Evolutionary conservation across 2,888 invertebrate genomes (phyloP).

Genomic region (Oxycera nigricornis): DNA sequence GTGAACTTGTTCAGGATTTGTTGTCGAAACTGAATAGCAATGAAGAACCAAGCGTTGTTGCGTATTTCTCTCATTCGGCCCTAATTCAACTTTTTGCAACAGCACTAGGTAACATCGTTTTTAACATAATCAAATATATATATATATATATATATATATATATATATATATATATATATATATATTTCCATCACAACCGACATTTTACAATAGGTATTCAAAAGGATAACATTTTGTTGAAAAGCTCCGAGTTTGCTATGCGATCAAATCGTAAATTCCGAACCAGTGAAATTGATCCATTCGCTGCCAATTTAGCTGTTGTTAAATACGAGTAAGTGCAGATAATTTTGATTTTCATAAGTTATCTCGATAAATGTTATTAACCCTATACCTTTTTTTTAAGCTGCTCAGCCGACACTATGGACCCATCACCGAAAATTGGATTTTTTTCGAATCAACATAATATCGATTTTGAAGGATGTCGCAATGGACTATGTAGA

Average conservation of each 20-base stretch:
- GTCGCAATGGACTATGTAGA: conserved; percentile 79
- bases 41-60: conserved; percentile 68
- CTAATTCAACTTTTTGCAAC: conserved; percentile 68
- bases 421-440: conserved; percentile 58
- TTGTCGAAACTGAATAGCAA: conserved; percentile 70
- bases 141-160: too few species aligned
- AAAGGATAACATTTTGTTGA: conserved; percentile 48
- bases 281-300: conserved; percentile 73
- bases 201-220: too few species aligned
- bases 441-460: conserved; percentile 78
- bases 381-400: too few species aligned
- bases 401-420: conserved; percentile 2
- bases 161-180: too few species aligned
- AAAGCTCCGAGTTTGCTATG: conserved; percentile 70
- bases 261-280: conserved; percentile 70
- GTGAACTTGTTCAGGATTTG: conserved; percentile 76
- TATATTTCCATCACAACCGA: not conserved
- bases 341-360: conserved; percentile 39
- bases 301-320: conserved; percentile 76
- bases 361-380: too few species aligned
- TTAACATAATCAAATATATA: too few species aligned
- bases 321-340: conserved; percentile 73
- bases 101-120: conserved; percentile 64
- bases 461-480: conserved; percentile 72
- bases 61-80: conserved; percentile 73